A percentile compares a stretch with the other conserved stretches of the same genome.
phyloP scores from a whole-genome alignment of 2,888 invertebrate genomes.

The Tetramorium bicarinatum region DNA sequence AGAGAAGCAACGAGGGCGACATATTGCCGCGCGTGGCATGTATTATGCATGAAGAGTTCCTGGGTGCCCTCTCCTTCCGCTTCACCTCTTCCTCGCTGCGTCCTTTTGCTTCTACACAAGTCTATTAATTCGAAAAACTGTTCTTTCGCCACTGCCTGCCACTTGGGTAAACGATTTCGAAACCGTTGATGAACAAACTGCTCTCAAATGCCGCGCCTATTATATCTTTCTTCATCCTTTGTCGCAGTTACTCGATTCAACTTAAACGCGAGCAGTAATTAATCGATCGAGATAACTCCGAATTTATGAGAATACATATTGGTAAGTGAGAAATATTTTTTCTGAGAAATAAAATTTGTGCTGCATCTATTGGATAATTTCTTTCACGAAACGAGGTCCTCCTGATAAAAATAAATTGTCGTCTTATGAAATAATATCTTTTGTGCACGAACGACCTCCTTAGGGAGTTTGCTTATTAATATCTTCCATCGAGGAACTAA shows the following conservation, averaged over 20 bases:
- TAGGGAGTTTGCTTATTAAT: slow-evolving; percentile 41
- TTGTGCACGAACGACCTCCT: slow-evolving; percentile 35
- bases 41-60: slow-evolving; percentile 83
- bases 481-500: slow-evolving; percentile 13
- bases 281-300: not conserved
- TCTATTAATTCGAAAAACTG: slow-evolving; percentile 83
- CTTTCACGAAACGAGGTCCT: not conserved
- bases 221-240: slow-evolving; percentile 3
- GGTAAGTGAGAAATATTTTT: not conserved
- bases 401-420: not conserved
- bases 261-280: slow-evolving; percentile 5
- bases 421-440: slow-evolving; percentile 30
- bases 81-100: slow-evolving; percentile 60
- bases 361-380: not conserved
- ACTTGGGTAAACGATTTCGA: slow-evolving; percentile 19
- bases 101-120: slow-evolving; percentile 60
- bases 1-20: slow-evolving; percentile 78
- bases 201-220: not conserved
- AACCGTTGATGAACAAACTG: slow-evolving; percentile 1
- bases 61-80: slow-evolving; percentile 59
- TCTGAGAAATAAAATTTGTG: not conserved
- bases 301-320: not conserved
- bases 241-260: not conserved
- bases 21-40: slow-evolving; percentile 84
- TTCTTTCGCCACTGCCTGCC: slow-evolving; percentile 61